Evolutionary conservation across 2,113 vertebrate species (phyloP).

Genomic region (Pungitius pungitius): DNA sequence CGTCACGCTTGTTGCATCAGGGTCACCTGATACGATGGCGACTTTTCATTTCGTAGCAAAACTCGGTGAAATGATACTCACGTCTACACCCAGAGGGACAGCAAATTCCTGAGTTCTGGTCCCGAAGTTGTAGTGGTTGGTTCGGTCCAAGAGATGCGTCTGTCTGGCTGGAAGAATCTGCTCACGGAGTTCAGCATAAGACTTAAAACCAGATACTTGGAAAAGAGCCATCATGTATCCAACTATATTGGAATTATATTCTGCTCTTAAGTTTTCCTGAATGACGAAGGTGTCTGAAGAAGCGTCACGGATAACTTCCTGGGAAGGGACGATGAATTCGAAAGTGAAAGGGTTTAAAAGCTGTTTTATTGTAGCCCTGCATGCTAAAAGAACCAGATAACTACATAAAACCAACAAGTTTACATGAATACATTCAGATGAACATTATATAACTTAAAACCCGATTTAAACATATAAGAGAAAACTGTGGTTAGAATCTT

Average conservation of each 20-base stretch:
- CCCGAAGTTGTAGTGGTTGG: conserved; percentile 80
- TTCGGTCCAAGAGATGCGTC: conserved; percentile 43
- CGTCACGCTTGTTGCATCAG: not conserved
- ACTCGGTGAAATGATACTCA: conserved; percentile 49
- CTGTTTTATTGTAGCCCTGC: not conserved
- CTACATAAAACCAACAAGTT: rapidly evolving
- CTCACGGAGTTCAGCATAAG: conserved; percentile 19
- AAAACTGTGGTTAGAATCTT: not conserved
- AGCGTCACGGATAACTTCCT: conserved; percentile 28
- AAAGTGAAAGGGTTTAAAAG: conserved; percentile 66
- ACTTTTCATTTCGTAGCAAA: not conserved
- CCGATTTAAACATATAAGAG: not conserved
- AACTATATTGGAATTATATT: not conserved
- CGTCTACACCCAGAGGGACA: conserved; percentile 80
- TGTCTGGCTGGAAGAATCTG: conserved; percentile 25
- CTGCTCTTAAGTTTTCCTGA: not conserved
- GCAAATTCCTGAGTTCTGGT: conserved; percentile 77
- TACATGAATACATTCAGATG: not conserved
- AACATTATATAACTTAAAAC: not conserved
- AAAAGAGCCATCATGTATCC: conserved; percentile 78
- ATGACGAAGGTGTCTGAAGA: not conserved
- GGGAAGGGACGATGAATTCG: conserved; percentile 47
- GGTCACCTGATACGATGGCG: not conserved
- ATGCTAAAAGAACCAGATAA: not conserved
- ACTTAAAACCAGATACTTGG: conserved; percentile 71